Base-by-base conservation (phyloP, 2,113 vertebrate genomes). In the Plestiodon gilberti region DNA sequence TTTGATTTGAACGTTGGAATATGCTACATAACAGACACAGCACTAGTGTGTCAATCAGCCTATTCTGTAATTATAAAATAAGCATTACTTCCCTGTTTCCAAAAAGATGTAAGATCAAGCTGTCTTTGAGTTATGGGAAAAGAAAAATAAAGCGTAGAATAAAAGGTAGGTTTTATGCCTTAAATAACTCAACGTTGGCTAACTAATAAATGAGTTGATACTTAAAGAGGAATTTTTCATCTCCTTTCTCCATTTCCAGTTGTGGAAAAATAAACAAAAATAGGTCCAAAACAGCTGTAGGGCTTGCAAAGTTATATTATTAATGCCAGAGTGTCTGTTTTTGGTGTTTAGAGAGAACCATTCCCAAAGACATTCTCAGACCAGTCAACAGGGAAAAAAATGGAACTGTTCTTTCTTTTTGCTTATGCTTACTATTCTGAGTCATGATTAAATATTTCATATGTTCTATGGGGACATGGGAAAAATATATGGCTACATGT, bases 301-400 rank as follows among this genome's bases (percentile, higher is more conserved):
- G n/a, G 6, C 90, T 91, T 86, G 23, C 62, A 93, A 85, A 18
- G 84, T 81, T 82, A 69, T 89, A 88, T 91, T 89, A 88, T 91
- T 91, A 90, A 40, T 84, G 90, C 78, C 83, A 93, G 74, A 83
- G 71, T 15, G 69, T 83, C 89, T 87, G 25, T 13, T 22, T 57
- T 83, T 52, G 8, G 67, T 2, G 35, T 81, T 79, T 87, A 6
- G 17, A 30, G 61, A 61, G 81, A 30, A 86, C 25, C 43, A 83
- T 76, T 90, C 43, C 8, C 80, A 84, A 89, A 52, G 82, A 89
- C 76, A 89, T 88, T 65, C 64, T 78, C 20, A 81, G 67, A 84
- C 30, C 59, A 75, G 43, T 67, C 75, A 74, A 35, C 43, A 89
- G 35, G 8, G 17, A 82, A 61, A 9, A 48, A 3, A 1, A 73